Base-by-base conservation (phyloP, 2,888 invertebrate species). In the Heliconius charithonia region DNA sequence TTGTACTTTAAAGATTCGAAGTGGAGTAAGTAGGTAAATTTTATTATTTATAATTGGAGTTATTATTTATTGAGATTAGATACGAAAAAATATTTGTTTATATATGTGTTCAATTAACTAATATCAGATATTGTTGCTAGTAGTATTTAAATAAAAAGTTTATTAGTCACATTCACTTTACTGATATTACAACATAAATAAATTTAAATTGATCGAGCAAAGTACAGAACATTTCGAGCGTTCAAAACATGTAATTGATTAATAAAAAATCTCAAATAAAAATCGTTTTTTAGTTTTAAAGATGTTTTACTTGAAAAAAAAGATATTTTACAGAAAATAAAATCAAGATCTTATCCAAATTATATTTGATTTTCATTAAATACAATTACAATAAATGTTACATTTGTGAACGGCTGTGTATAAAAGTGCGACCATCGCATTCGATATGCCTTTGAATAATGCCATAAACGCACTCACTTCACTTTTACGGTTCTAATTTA, bases 401-500 rank as follows among this genome's bases (percentile, higher is more conserved):
- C 87, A 87, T 82, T 80, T 84, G 83, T 90, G 91, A 88, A 85
- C 86, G 83, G 85, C 84, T 90, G 87, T 94, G 89, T 90, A 92
- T 83, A 82, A 83, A 84, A 87, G 85, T 89, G 88, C 90, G 88
- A 90, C 88, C 89, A 88, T 86, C 89, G 86, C 89, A 91, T 94
- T 93, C 91, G 94, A 93, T 94, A 93, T 93, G 94, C 93, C 88
- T 88, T 89, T 89, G 88, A 92, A 94, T 93, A 93, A 92, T 90
- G 90, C 90, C 90, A 92, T 94, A 93, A 93, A 93, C 51, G 51
- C 51, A 51, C 91, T 93, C 89, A 91, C 87, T 90, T 90, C 91
- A 92, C 89, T 93, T 95, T 94, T 94, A 95, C 92, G 90, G 90
- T 91, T 90, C 91, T 90, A 92, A 94, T 94, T 94, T 91, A 87